phyloP scores from a whole-genome alignment of 2,888 invertebrate genomes.

The Dynastes grantii region DNA sequence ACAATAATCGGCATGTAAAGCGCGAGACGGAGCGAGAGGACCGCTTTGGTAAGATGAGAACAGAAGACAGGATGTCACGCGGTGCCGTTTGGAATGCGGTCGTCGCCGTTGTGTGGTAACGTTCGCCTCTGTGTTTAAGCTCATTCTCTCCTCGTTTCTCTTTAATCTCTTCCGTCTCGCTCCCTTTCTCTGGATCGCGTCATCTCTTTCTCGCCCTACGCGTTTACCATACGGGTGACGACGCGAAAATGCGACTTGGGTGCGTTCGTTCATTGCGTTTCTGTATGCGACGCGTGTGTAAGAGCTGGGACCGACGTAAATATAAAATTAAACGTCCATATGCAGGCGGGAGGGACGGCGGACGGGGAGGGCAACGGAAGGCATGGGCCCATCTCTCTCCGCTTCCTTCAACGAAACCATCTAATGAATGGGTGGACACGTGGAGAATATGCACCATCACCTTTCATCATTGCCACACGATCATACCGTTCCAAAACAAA shows the following conservation, averaged over 20 bases:
- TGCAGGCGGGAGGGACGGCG: background rate
- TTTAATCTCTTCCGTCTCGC: slow-evolving; percentile 10
- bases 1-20: slow-evolving; percentile 43
- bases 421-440: slow-evolving; percentile 24
- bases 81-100: slow-evolving; percentile 40
- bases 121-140: slow-evolving; percentile 18
- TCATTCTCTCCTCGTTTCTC: slow-evolving; percentile 12
- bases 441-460: background rate
- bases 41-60: slow-evolving; percentile 3
- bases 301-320: too few relatives aligned
- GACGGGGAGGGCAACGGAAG: background rate
- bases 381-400: background rate
- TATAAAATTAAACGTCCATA: background rate
- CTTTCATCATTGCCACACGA: background rate
- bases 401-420: slow-evolving; percentile 5
- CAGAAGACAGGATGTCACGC: slow-evolving; percentile 42
- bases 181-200: background rate
- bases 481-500: background rate
- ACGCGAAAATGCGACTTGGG: too few relatives aligned
- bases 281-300: too few relatives aligned
- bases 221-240: too few relatives aligned
- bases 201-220: background rate
- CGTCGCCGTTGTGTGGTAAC: slow-evolving; percentile 41
- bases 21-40: slow-evolving; percentile 1
- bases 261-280: too few relatives aligned